Evolutionary conservation across 2,888 invertebrate species (phyloP).

Genomic region (Pseudococcus longispinus): DNA sequence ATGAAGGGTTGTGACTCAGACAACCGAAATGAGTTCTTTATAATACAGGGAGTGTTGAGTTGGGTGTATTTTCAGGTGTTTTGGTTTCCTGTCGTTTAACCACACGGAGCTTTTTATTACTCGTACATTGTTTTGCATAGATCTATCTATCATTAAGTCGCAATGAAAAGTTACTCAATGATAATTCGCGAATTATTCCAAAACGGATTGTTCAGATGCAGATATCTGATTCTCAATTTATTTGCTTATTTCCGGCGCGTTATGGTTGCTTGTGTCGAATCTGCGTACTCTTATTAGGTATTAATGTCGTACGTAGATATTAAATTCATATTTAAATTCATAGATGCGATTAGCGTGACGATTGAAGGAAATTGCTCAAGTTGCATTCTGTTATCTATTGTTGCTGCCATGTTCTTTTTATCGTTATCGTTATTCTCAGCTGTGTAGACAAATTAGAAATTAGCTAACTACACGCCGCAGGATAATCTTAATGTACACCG

Average conservation of each 20-base stretch:
- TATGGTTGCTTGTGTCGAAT: not conserved
- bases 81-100: constrained; percentile 31
- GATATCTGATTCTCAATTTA: not conserved
- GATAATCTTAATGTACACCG: too few species aligned
- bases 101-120: not conserved
- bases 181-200: constrained; percentile 14
- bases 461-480: not conserved
- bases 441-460: not conserved
- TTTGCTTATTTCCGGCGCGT: not conserved
- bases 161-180: constrained; percentile 15
- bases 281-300: not conserved
- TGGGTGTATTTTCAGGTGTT: constrained; percentile 37
- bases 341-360: not conserved
- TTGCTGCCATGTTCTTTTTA: not conserved
- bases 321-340: not conserved
- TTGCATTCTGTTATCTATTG: not conserved
- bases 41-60: constrained; percentile 4
- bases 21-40: constrained; percentile 9
- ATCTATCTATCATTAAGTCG: not conserved
- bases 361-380: not conserved
- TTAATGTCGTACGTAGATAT: not conserved
- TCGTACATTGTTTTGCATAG: not conserved
- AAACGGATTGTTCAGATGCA: not conserved
- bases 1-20: constrained; percentile 37
- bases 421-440: not conserved